A percentile compares a stretch with the other conserved stretches of the same genome.
Conservation (phyloP, 2,113 vertebrate genomes). For the Falco punctatus region DNA sequence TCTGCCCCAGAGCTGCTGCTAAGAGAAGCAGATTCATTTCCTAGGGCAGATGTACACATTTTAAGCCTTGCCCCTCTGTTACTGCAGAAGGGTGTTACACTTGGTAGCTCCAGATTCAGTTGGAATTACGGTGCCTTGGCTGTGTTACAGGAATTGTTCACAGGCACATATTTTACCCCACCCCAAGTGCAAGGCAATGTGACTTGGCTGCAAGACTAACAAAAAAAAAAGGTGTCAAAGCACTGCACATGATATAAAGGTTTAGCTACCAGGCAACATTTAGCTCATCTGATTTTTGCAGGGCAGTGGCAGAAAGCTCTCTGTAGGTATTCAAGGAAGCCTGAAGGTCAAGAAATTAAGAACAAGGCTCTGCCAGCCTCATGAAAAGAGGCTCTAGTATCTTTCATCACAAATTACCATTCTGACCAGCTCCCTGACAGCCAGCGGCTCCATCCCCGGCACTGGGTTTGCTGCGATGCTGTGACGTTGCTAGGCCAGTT, state of each 20-base stretch:
- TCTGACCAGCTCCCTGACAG: not conserved
- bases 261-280: not conserved
- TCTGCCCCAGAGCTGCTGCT: not conserved
- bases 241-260: fast-evolving
- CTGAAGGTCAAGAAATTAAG: not conserved
- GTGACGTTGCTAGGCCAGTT: constrained; percentile 51
- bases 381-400: not conserved
- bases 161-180: fast-evolving
- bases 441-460: not conserved
- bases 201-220: not conserved
- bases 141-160: not conserved
- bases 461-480: not conserved
- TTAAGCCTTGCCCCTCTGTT: not conserved
- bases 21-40: not conserved
- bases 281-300: not conserved
- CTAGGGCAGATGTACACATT: too few relatives aligned
- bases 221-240: not conserved
- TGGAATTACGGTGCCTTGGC: fast-evolving
- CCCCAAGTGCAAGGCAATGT: fast-evolving
- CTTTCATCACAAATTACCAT: constrained; percentile 7
- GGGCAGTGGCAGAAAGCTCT: not conserved
- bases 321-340: not conserved
- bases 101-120: not conserved
- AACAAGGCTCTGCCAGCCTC: not conserved
- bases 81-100: not conserved